Evolutionary conservation across 2,113 vertebrate genomes (phyloP).

Genomic region (Piprites chloris): DNA sequence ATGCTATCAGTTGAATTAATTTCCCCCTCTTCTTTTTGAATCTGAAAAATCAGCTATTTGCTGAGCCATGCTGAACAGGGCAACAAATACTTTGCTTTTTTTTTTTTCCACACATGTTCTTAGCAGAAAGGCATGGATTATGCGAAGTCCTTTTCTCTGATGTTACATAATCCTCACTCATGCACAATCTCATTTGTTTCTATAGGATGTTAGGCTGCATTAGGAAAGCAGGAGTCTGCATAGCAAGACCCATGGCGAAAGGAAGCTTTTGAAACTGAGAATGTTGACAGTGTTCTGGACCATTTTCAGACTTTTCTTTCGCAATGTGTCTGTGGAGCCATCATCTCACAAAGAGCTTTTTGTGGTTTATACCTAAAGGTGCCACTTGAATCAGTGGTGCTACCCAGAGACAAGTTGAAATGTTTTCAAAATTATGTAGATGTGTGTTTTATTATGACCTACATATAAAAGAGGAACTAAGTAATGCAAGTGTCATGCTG

Average conservation of each 20-base stretch:
- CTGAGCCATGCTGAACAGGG: background rate
- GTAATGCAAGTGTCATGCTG: background rate
- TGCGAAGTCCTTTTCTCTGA: background rate
- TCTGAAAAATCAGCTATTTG: background rate
- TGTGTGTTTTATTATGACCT: background rate
- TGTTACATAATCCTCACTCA: background rate
- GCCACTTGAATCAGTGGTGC: background rate
- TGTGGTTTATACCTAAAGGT: background rate
- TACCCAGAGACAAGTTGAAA: background rate
- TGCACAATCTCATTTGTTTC: background rate
- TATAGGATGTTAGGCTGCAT: background rate
- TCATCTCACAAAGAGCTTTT: conserved; percentile 11
- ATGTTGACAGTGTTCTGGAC: background rate
- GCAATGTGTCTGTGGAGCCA: background rate
- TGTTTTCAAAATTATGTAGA: background rate
- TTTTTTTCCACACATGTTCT: rapidly evolving
- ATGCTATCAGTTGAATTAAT: background rate
- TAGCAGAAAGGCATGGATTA: background rate
- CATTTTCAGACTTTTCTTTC: conserved; percentile 13
- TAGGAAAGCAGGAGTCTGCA: background rate
- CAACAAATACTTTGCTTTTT: background rate
- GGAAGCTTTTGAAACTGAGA: background rate
- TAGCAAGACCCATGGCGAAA: background rate
- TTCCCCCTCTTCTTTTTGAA: background rate
- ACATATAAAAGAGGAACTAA: background rate